These are phyloP conservation scores for Orthonyx spaldingii DNA, from an alignment of 2,113 vertebrate genomes.

Conservation along the genomic window DNA sequence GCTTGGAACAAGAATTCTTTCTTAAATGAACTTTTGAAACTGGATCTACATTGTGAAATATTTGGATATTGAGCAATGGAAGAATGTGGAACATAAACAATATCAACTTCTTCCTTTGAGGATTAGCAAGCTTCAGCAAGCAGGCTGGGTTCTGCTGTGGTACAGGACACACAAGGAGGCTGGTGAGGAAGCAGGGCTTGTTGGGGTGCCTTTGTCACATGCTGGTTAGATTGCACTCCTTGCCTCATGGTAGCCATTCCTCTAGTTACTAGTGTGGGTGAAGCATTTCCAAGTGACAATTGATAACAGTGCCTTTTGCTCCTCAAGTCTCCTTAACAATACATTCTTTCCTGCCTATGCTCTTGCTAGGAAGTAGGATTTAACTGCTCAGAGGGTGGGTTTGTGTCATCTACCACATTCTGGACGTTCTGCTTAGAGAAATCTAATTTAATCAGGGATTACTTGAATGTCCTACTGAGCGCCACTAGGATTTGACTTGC, in stretches of 20 bases:
- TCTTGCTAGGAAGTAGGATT: background rate
- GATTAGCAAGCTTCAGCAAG: constrained; percentile 21
- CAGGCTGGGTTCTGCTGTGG: background rate
- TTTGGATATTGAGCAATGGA: constrained; percentile 49
- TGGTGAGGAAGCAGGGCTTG: background rate
- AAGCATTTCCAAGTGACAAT: background rate
- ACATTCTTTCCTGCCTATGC: background rate
- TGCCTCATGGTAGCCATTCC: background rate
- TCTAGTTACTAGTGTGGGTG: background rate
- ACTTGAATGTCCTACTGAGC: background rate
- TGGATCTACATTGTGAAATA: constrained; percentile 47
- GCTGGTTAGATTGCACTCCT: background rate
- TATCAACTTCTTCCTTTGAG: background rate
- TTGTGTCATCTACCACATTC: background rate
- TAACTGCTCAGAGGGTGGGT: background rate
- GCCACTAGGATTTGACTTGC: constrained; percentile 2
- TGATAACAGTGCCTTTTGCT: background rate
- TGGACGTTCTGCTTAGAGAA: background rate
- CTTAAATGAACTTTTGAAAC: constrained; percentile 45
- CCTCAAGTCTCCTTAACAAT: background rate
- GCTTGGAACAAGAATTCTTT: constrained; percentile 41
- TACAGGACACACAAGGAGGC: background rate
- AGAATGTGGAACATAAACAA: constrained; percentile 50
- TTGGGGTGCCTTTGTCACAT: background rate
- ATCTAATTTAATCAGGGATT: constrained; percentile 19